A percentile compares a stretch with the other conserved stretches of the same genome.
Conservation (phyloP, 2,888 invertebrate species). For the Zygaena filipendulae region DNA sequence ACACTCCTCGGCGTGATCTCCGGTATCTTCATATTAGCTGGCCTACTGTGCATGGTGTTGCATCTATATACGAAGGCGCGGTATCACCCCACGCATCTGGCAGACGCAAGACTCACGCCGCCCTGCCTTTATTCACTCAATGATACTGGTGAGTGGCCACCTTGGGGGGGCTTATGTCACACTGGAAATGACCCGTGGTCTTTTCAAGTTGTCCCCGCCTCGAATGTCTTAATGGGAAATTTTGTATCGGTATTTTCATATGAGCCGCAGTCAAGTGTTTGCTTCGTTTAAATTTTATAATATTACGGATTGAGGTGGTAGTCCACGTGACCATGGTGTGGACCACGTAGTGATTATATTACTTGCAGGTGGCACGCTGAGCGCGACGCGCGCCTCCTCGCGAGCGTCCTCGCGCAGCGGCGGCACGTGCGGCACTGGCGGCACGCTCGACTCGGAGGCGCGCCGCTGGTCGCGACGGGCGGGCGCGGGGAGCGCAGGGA, state of each 20-base stretch:
- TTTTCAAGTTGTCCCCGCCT: no score
- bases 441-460: conserved; percentile 46
- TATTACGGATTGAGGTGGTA: no score
- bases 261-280: no score
- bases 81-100: conserved; percentile 79
- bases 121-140: conserved; percentile 85
- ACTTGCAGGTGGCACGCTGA: conserved; percentile 70
- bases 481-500: conserved; percentile 61
- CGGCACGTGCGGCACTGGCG: conserved; percentile 48
- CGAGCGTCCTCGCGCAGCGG: conserved; percentile 63
- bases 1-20: conserved; percentile 87
- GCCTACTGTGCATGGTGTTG: conserved; percentile 88
- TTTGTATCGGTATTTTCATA: no score
- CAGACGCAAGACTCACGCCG: conserved; percentile 85
- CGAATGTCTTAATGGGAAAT: no score
- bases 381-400: conserved; percentile 56
- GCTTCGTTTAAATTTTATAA: no score
- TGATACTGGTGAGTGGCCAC: conserved; percentile 78
- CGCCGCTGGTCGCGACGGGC: conserved; percentile 53
- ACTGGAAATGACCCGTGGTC: no score
- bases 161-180: no score
- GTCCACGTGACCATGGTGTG: no score
- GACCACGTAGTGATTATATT: no score
- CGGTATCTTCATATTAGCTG: conserved; percentile 87
- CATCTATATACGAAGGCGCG: conserved; percentile 81